These are phyloP conservation scores for Diarsia brunnea DNA, from an alignment of 2,888 invertebrate species.

Conservation along the genomic window DNA sequence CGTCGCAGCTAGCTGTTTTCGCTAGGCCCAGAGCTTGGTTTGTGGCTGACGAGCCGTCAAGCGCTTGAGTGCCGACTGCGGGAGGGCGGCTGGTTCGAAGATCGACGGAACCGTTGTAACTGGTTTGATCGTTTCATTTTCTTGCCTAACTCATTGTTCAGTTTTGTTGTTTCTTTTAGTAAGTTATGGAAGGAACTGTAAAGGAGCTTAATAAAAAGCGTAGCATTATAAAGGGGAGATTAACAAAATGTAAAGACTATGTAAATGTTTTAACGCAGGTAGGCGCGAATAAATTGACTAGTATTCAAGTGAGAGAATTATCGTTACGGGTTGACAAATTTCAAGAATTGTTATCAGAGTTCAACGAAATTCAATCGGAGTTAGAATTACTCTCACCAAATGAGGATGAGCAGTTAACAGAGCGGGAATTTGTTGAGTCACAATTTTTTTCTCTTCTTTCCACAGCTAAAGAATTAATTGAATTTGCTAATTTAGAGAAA, in stretches of 20 bases:
- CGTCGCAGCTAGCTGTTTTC: neutral
- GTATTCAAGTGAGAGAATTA: no score
- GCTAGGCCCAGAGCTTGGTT: neutral
- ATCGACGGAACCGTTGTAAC: neutral
- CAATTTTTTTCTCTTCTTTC: no score
- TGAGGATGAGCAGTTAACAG: no score
- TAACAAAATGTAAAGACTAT: neutral
- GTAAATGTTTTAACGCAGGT: no score
- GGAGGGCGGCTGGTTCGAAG: neutral
- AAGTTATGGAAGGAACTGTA: neutral
- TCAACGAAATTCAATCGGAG: no score
- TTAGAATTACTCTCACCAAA: no score
- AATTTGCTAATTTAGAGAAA: no score
- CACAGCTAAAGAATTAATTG: no score
- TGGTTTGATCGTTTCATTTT: neutral
- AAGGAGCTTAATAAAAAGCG: neutral
- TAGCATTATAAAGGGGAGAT: neutral
- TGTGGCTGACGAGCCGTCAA: neutral
- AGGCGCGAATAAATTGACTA: no score
- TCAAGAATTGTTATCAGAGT: no score
- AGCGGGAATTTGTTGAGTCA: no score
- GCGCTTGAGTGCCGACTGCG: neutral
- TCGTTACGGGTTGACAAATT: no score
- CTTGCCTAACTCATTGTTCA: slow-evolving; percentile 1
- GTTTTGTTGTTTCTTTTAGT: neutral